phyloP scores from a whole-genome alignment of 2,888 invertebrate genomes.

The Lithosia quadra region DNA sequence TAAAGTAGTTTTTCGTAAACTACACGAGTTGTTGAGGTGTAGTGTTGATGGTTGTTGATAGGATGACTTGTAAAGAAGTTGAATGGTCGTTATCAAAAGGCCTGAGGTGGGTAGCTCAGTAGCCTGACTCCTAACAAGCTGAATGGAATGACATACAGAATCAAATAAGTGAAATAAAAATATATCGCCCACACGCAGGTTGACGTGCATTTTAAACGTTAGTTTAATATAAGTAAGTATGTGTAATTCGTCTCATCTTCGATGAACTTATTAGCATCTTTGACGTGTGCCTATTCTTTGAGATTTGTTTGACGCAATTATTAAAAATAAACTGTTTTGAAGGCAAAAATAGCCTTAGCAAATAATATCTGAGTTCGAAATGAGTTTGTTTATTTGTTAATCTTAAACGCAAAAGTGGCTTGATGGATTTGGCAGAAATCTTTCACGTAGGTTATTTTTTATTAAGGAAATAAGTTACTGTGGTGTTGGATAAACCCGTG shows the following conservation, averaged over 20 bases:
- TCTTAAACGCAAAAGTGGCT: too few species aligned
- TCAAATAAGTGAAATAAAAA: slow-evolving; percentile 69
- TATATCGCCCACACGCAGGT: slow-evolving; percentile 72
- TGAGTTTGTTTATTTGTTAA: too few species aligned
- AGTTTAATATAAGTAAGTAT: background rate
- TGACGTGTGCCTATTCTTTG: background rate
- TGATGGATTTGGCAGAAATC: too few species aligned
- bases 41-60: slow-evolving; percentile 39
- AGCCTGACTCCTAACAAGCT: slow-evolving; percentile 72
- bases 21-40: background rate
- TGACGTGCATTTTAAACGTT: slow-evolving; percentile 52
- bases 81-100: slow-evolving; percentile 62
- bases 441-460: too few species aligned
- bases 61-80: slow-evolving; percentile 67
- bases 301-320: too few species aligned
- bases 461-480: too few species aligned
- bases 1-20: slow-evolving; percentile 52
- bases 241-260: background rate
- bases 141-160: slow-evolving; percentile 74
- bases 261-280: background rate
- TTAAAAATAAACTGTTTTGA: too few species aligned
- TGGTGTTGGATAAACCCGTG: too few species aligned
- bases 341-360: too few species aligned
- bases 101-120: slow-evolving; percentile 74
- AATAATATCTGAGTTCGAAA: too few species aligned